Base-by-base conservation (phyloP, 2,113 vertebrate species). In the Nerophis ophidion region DNA sequence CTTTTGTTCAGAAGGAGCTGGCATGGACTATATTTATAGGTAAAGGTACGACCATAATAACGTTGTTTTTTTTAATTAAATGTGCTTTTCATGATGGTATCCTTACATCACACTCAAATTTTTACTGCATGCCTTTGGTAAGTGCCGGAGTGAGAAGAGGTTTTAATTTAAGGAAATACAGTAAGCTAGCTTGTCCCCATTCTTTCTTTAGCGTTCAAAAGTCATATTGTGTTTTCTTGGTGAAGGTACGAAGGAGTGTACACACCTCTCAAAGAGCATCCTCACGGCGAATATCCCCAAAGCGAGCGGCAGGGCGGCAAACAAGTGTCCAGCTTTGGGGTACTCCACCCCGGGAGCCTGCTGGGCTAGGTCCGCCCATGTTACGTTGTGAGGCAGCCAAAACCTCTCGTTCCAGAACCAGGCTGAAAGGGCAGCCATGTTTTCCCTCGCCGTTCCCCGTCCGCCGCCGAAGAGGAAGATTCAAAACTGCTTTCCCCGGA, bases 391-490 rank as follows among this genome's bases (percentile, higher is more conserved):
- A 0, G 96, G 95, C 64, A 98, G 87, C 96, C 96, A 98, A 72
- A 98, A 98, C 67, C 92, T 88, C 66, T 98, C 95, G 76, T 89
- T 94, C 95, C 96, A 98, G 59, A 98, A 92, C 93, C 95, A 96
- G 91, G 91, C 92, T 89, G 92, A 93, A 48, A 91, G 72, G 70
- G 87, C 87, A 82, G 90, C 88, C 91, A 92, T 92, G 75, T 80
- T 85, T 51, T 26, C 19, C 68, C 69, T 11, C 1, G 55, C 19
- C 66, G n/a, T n/a, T 19, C 14, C 35, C 57, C 12, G 49, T 36
- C 57, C 50, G 69, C 47, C 58, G 45, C 6, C 7, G 15, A 12
- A 14, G 7, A 0, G 7, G 26, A 36, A 0, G 55, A 63, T 4
- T 0, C 0, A 13, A 13, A 38, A 12, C 8, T 48, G 57, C 4